phyloP scores from a whole-genome alignment of 2,888 invertebrate species.

The Meteorus colon region DNA sequence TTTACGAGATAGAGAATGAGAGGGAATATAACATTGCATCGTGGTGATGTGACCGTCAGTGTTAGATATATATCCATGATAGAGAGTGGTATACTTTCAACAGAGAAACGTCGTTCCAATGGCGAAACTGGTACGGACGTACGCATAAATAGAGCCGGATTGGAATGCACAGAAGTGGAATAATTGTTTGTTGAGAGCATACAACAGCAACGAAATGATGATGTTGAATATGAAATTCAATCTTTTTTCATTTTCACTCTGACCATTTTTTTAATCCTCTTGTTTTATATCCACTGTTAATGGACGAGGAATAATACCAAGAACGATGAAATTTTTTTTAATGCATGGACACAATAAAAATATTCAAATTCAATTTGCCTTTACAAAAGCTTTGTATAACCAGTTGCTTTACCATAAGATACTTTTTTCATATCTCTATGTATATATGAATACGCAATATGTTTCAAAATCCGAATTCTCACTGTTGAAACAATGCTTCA shows the following conservation, averaged over 20 bases:
- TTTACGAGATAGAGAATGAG: slow-evolving; percentile 17
- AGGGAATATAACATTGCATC: slow-evolving; percentile 28
- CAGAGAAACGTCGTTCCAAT: slow-evolving; percentile 31
- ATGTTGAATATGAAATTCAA: slow-evolving; percentile 23
- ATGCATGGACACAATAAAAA: too few species aligned
- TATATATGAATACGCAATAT: slow-evolving; percentile 63
- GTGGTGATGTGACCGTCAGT: slow-evolving; percentile 21
- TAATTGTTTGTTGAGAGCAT: slow-evolving; percentile 18
- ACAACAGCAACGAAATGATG: slow-evolving; percentile 21
- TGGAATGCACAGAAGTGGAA: slow-evolving; percentile 38
- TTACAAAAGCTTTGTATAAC: too few species aligned
- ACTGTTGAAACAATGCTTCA: slow-evolving; percentile 68
- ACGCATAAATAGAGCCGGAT: slow-evolving; percentile 42
- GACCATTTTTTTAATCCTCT: slow-evolving; percentile 13
- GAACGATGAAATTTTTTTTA: background rate
- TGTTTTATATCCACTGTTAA: background rate
- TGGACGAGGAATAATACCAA: background rate
- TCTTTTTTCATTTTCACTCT: background rate
- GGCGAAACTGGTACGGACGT: slow-evolving; percentile 36
- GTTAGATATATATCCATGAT: background rate
- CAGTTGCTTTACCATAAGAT: too few species aligned
- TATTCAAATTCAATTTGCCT: too few species aligned
- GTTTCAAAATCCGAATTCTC: slow-evolving; percentile 62
- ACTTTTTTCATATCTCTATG: background rate
- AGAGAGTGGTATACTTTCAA: slow-evolving; percentile 18